Evolutionary conservation across 2,797 vertebrate genomes (phyloP), one percentile per base, ranked within the genome.

Genomic region (Botia kubotai): DNA sequence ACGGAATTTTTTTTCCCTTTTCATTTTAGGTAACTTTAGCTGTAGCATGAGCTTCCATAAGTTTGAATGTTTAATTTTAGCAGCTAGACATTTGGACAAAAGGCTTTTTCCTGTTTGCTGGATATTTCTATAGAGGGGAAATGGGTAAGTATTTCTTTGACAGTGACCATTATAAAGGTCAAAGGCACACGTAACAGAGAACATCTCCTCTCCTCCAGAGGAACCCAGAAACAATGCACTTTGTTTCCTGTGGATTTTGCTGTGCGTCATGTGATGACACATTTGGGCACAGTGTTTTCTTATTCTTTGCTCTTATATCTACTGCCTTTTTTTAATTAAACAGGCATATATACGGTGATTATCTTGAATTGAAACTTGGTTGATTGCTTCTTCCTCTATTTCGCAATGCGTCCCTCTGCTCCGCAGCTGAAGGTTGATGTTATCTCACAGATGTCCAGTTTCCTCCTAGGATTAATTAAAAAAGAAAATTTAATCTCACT

Each of bases 191-290:
- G 89, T 90, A 39, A 82, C 43, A 86, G 77, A 87, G 82, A 86
- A 83, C 80, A n/a, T 82, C 85, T 87, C 29, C 16, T 84, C 87
- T 86, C 6, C 7, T 88, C 80, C 73, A 86, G 74, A 90, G 90
- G 87, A 89, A 87, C 90, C 62, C 82, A 75, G 82, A 71, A 83
- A 91, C 86, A 91, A 91, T 92, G 86, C 55, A 90, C 88, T 88
- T 88, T 87, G 88, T 91, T 93, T 93, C 90, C 90, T 83, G 88
- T 84, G 84, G 92, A 90, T 90, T 88, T 86, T 80, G 86, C 52
- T 76, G 87, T 94, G 92, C 91, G 92, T 94, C 93, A 93, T 80
- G 52, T 88, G 76, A 84, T 81, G 60, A 71, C 80, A 78, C 62
- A 17, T 79, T 82, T 60, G 53, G 65, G 65, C 63, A 72, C 17